Percentiles rank a stretch among this genome's conserved stretches.
phyloP scores from a whole-genome alignment of 2,113 vertebrate species.

The Halcyon malimbica region DNA sequence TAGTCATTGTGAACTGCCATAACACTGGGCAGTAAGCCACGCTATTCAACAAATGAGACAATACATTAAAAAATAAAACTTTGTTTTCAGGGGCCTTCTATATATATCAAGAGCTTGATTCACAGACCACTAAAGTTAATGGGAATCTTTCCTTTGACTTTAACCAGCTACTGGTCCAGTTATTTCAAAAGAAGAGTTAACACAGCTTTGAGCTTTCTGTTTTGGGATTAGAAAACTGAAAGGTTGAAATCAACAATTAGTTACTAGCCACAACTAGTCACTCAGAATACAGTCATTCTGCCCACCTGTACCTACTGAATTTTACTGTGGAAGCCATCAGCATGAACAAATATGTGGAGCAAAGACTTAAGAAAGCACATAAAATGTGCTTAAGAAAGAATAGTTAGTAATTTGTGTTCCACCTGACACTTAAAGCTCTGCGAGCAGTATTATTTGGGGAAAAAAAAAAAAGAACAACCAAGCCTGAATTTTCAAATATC shows the following conservation, averaged over 20 bases:
- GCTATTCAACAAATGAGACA: conserved; percentile 61
- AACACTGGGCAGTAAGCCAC: conserved; percentile 54
- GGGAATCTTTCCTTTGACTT: conserved; percentile 30
- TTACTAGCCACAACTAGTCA: not conserved
- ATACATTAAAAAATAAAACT: conserved; percentile 57
- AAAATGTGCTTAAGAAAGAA: not conserved
- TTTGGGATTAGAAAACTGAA: not conserved
- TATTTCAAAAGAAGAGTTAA: not conserved
- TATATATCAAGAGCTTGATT: conserved; percentile 47
- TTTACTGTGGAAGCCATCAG: not conserved
- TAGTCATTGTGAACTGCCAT: conserved; percentile 60
- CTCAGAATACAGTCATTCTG: not conserved
- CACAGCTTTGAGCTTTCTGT: not conserved
- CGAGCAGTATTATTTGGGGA: not conserved
- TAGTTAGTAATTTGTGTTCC: not conserved
- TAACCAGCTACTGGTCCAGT: conserved; percentile 22
- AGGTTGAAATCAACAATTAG: not conserved
- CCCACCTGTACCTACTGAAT: not conserved
- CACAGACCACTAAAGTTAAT: conserved; percentile 34
- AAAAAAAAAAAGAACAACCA: not conserved
- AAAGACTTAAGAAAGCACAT: not conserved
- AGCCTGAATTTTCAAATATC: not conserved
- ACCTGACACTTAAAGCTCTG: not conserved
- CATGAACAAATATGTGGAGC: not conserved
- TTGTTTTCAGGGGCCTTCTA: conserved; percentile 35